These are phyloP conservation scores for Osmoderma eremita DNA, from an alignment of 2,888 invertebrate genomes.

Conservation along the genomic window DNA sequence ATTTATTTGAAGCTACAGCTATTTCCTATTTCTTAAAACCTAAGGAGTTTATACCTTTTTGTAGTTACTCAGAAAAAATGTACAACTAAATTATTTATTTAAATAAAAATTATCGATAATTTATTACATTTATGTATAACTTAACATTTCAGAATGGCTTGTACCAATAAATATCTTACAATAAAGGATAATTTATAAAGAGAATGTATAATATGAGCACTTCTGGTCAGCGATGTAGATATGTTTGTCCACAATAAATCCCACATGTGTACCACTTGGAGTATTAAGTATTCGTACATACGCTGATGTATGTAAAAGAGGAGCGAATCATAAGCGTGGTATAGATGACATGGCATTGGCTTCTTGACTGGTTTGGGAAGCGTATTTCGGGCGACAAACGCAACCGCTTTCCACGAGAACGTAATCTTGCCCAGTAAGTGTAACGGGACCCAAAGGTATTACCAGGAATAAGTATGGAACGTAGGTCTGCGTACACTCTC, in stretches of 20 bases:
- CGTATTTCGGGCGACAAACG: constrained; percentile 76
- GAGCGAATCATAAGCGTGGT: constrained; percentile 56
- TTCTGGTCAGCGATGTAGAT: constrained; percentile 38
- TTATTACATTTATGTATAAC: constrained; percentile 37
- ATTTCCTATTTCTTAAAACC: too few relatives aligned
- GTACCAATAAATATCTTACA: constrained; percentile 44
- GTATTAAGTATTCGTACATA: background rate
- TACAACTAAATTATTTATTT: constrained; percentile 18
- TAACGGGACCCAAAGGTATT: constrained; percentile 89
- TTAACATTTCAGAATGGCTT: constrained; percentile 30
- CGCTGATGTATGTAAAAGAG: background rate
- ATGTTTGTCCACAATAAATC: constrained; percentile 18
- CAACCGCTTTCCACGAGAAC: constrained; percentile 96
- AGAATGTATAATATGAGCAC: constrained; percentile 43
- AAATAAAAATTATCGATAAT: constrained; percentile 34
- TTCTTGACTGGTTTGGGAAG: constrained; percentile 58
- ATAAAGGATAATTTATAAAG: constrained; percentile 28
- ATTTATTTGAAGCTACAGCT: too few relatives aligned
- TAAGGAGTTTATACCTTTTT: too few relatives aligned
- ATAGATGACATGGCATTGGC: constrained; percentile 60
- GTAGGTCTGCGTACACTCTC: constrained; percentile 91
- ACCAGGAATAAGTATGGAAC: constrained; percentile 92
- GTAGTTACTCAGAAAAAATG: too few relatives aligned
- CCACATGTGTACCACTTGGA: constrained; percentile 21
- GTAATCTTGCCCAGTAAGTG: constrained; percentile 91